phyloP scores from a whole-genome alignment of 1,140 invertebrate species.

The Lepidostoma basale region DNA sequence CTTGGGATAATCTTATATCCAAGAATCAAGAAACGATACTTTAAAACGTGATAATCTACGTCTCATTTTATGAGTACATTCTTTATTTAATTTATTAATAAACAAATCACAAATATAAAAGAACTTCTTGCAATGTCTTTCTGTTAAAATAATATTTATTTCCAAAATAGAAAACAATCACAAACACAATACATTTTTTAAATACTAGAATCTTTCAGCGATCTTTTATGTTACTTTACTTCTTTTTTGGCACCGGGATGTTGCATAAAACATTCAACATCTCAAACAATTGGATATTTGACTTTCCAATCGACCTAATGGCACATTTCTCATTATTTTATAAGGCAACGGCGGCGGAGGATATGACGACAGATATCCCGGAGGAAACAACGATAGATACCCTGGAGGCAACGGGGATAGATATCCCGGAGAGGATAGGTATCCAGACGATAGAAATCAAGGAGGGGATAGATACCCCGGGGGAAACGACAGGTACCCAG shows the following conservation, averaged over 20 bases:
- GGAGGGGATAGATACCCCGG: slow-evolving; percentile 55
- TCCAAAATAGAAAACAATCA: too few species aligned
- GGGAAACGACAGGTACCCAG: slow-evolving; percentile 53
- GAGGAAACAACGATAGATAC: slow-evolving; percentile 49
- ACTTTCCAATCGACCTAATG: slow-evolving; percentile 40
- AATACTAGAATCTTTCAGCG: too few species aligned
- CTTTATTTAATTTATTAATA: too few species aligned
- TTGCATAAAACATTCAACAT: slow-evolving; percentile 4
- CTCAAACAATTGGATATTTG: slow-evolving; percentile 36
- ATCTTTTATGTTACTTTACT: too few species aligned
- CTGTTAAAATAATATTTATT: too few species aligned
- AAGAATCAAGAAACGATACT: too few species aligned
- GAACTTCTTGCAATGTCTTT: too few species aligned
- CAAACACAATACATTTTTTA: too few species aligned
- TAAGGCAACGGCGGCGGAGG: slow-evolving; percentile 25
- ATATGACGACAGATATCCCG: slow-evolving; percentile 51
- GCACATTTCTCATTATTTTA: slow-evolving; percentile 37
- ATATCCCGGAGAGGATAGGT: slow-evolving; percentile 39
- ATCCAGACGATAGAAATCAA: slow-evolving; percentile 55
- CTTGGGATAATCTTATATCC: too few species aligned
- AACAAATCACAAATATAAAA: too few species aligned
- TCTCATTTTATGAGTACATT: too few species aligned
- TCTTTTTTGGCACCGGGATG: slow-evolving; percentile 13
- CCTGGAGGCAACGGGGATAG: slow-evolving; percentile 46
- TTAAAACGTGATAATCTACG: too few species aligned